A percentile compares a stretch with the other conserved stretches of the same genome.
These are phyloP conservation scores for Notamacropus eugenii DNA, from an alignment of 2,797 vertebrate species.

Conservation along the genomic window DNA sequence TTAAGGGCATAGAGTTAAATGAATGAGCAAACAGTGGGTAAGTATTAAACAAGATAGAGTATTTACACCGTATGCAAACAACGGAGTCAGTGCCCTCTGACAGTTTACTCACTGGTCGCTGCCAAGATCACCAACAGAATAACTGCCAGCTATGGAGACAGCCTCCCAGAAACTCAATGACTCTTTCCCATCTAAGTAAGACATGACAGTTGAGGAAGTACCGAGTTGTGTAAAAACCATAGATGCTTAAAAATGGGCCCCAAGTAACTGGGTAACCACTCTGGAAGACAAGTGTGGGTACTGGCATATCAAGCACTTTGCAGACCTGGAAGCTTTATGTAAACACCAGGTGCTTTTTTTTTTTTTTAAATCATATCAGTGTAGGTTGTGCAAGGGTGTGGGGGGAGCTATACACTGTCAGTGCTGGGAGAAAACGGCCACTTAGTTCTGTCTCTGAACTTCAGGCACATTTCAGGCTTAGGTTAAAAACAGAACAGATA, in stretches of 20 bases:
- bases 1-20: neutral
- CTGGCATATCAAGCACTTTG: neutral
- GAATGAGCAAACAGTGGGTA: neutral
- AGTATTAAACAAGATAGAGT: neutral
- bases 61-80: neutral
- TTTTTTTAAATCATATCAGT: neutral
- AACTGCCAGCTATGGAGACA: neutral
- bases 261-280: neutral
- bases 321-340: neutral
- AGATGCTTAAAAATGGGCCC: neutral
- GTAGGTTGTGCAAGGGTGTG: neutral
- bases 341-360: neutral
- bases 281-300: neutral
- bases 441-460: neutral
- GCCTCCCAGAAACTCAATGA: neutral
- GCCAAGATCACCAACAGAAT: neutral
- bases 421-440: neutral
- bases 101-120: neutral
- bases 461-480: neutral
- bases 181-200: neutral
- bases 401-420: neutral
- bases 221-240: neutral
- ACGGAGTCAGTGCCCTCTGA: neutral
- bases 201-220: neutral
- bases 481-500: neutral